phyloP scores from a whole-genome alignment of 2,888 invertebrate genomes.

The Metalampra italica region DNA sequence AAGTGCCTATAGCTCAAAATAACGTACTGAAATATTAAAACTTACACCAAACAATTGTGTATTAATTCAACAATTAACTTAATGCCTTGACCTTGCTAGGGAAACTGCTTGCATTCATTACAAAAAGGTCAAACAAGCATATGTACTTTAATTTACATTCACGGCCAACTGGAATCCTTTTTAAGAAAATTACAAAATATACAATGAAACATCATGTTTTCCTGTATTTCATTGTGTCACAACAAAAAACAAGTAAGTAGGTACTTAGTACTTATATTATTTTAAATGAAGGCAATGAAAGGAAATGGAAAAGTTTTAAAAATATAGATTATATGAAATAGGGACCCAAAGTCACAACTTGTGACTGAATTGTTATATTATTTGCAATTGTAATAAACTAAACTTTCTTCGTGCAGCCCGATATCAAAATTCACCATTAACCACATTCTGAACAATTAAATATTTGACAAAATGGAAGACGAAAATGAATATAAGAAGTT shows the following conservation, averaged over 20 bases:
- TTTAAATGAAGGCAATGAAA: no score
- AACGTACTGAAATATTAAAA: conserved; percentile 3
- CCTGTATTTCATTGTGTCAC: neutral
- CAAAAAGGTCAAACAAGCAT: conserved; percentile 31
- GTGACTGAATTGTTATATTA: no score
- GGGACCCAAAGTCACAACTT: no score
- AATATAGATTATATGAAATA: no score
- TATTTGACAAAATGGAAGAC: conserved; percentile 82
- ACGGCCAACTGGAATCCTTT: conserved; percentile 55
- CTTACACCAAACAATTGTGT: neutral
- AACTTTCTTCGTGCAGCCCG: neutral
- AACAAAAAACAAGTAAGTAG: no score
- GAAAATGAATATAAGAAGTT: conserved; percentile 93
- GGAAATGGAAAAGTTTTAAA: no score
- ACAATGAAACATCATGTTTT: no score
- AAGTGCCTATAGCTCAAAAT: neutral
- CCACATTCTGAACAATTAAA: neutral
- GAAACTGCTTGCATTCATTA: conserved; percentile 33
- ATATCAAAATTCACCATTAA: neutral
- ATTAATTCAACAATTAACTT: neutral
- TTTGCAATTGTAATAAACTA: no score
- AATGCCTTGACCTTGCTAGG: conserved; percentile 37
- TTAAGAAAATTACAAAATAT: conserved; percentile 19
- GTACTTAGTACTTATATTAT: no score
- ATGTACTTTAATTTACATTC: conserved; percentile 36